phyloP scores from a whole-genome alignment of 2,888 invertebrate species.

The Schrankia costaestrigalis region DNA sequence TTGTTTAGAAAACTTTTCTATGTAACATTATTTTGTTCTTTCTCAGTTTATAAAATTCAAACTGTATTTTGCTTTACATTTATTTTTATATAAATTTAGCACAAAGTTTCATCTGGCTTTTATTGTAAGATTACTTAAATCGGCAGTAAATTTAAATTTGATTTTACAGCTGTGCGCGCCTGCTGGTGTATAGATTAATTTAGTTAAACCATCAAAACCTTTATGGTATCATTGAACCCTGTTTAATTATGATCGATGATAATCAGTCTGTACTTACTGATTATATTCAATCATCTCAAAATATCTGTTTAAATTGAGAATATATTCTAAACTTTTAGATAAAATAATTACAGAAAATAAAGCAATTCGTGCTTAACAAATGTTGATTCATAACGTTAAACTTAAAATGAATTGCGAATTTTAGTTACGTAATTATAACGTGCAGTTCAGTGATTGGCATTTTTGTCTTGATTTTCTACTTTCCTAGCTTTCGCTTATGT shows the following conservation, averaged over 20 bases:
- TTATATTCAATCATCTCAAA: too few species aligned
- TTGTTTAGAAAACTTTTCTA: slow-evolving; percentile 28
- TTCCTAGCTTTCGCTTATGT: too few species aligned
- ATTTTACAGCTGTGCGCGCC: slow-evolving; percentile 37
- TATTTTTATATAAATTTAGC: slow-evolving; percentile 5
- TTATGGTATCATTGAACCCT: slow-evolving; percentile 29
- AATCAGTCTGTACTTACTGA: slow-evolving; percentile 38
- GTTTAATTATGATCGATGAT: slow-evolving; percentile 28
- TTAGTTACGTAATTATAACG: too few species aligned
- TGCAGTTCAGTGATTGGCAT: too few species aligned
- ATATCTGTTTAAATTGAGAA: too few species aligned
- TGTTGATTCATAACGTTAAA: too few species aligned
- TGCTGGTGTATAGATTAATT: slow-evolving; percentile 33
- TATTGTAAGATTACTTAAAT: slow-evolving; percentile 42
- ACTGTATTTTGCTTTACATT: slow-evolving; percentile 1
- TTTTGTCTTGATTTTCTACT: too few species aligned
- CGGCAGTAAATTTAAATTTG: slow-evolving; percentile 38
- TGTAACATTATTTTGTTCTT: neutral
- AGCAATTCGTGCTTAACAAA: too few species aligned
- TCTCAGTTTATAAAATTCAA: neutral
- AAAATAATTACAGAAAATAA: too few species aligned
- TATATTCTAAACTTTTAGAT: too few species aligned
- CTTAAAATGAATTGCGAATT: too few species aligned
- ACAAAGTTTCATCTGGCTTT: slow-evolving; percentile 15
- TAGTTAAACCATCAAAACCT: slow-evolving; percentile 30